A percentile compares a stretch with the other conserved stretches of the same genome.
Conservation (phyloP, 2,888 invertebrate genomes). For the Aphodius sticticus region DNA sequence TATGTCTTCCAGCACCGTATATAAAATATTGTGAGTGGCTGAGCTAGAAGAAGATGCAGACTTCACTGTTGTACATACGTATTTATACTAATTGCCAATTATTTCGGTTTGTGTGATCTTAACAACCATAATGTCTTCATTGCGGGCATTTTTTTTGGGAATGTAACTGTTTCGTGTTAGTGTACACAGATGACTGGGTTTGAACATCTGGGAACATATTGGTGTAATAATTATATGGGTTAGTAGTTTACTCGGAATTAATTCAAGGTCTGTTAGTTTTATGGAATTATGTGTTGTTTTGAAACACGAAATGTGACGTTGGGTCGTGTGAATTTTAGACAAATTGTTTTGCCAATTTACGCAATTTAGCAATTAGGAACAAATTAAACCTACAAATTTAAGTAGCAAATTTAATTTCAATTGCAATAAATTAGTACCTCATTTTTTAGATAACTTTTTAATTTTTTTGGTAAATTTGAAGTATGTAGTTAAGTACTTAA, state of each 20-base stretch:
- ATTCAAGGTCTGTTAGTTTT: conserved; percentile 4
- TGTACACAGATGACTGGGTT: background rate
- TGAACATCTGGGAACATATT: background rate
- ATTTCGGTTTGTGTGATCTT: background rate
- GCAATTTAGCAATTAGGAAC: too few species aligned
- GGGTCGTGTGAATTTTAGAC: background rate
- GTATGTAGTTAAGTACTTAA: too few species aligned
- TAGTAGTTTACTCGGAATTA: background rate
- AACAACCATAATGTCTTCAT: conserved; percentile 4
- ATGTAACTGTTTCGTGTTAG: background rate
- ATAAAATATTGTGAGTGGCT: background rate
- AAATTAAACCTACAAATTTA: too few species aligned
- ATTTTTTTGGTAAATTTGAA: too few species aligned
- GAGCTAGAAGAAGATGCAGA: background rate
- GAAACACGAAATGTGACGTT: too few species aligned
- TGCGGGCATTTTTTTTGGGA: background rate
- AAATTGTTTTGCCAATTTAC: background rate
- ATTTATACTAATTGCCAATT: background rate
- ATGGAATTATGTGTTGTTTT: background rate
- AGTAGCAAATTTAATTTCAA: too few species aligned
- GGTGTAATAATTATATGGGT: background rate
- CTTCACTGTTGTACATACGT: background rate
- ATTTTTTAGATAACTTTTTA: too few species aligned
- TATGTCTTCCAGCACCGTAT: background rate
- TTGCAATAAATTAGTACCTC: too few species aligned